These are phyloP conservation scores for Drosophila bocqueti DNA, from an alignment of 1,140 invertebrate genomes.

Conservation along the genomic window DNA sequence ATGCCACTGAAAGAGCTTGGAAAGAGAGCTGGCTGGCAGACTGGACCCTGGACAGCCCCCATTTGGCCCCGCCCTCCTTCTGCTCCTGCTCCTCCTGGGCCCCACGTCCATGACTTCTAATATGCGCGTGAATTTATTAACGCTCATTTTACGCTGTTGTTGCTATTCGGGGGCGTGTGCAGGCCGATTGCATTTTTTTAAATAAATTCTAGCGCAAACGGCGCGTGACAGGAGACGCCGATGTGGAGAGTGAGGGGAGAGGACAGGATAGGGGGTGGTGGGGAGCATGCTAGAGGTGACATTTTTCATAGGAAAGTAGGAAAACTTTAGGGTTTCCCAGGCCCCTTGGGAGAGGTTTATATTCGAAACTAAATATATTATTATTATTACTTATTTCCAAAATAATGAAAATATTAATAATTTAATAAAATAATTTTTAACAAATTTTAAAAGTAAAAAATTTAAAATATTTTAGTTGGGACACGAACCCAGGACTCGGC, in stretches of 20 bases:
- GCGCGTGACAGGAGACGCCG: constrained; percentile 70
- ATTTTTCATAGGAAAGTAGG: not conserved
- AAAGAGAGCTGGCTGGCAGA: constrained; percentile 2
- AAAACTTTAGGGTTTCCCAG: not conserved
- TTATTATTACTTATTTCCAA: too few relatives aligned
- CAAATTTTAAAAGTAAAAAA: not conserved
- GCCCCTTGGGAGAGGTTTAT: not conserved
- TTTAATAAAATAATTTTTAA: too few relatives aligned
- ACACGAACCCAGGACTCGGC: not conserved
- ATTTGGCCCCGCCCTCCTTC: not conserved
- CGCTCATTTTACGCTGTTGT: constrained; percentile 67
- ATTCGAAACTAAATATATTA: not conserved
- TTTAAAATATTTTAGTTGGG: not conserved
- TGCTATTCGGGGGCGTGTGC: constrained; percentile 72
- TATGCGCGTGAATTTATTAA: constrained; percentile 82
- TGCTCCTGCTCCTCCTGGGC: not conserved
- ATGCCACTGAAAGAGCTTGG: constrained; percentile 57
- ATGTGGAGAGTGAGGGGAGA: not conserved
- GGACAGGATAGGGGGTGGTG: not conserved
- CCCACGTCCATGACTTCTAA: constrained; percentile 57
- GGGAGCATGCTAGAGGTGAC: constrained; percentile 13
- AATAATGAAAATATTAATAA: not conserved
- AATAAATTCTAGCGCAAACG: constrained; percentile 81
- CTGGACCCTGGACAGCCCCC: constrained; percentile 24
- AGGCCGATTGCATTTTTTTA: constrained; percentile 80